Conservation (phyloP, 2,113 vertebrate species). For the Microcebus jonahi region DNA sequence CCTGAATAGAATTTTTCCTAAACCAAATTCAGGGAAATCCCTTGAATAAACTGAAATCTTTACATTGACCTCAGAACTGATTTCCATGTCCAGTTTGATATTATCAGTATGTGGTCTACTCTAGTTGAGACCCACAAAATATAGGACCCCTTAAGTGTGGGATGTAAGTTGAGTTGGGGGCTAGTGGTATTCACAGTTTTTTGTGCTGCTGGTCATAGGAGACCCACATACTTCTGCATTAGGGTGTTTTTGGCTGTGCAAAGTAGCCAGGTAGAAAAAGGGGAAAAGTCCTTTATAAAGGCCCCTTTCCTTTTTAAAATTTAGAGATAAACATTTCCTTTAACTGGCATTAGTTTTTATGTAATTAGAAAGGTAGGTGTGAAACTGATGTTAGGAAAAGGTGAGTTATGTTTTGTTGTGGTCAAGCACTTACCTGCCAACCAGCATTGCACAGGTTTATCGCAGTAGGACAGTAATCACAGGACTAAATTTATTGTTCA, state of each 20-base stretch:
- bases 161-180: not conserved
- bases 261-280: not conserved
- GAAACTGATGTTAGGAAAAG: not conserved
- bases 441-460: not conserved
- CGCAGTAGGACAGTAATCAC: not conserved
- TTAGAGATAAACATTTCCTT: not conserved
- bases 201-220: not conserved
- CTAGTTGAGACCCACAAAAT: not conserved
- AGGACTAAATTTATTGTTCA: not conserved
- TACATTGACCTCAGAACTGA: not conserved
- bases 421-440: not conserved
- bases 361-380: not conserved
- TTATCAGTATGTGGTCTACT: not conserved
- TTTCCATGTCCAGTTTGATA: not conserved
- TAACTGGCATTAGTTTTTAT: not conserved
- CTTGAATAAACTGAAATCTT: not conserved
- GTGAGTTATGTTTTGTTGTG: not conserved
- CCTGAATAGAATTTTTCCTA: not conserved
- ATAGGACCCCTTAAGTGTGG: not conserved
- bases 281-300: not conserved
- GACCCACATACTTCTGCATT: not conserved
- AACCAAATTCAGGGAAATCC: not conserved
- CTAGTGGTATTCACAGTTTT: not conserved
- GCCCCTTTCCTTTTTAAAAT: not conserved
- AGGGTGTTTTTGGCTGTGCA: not conserved